These are phyloP conservation scores for Pipistrellus pipistrellus DNA, from an alignment of 2,797 vertebrate species.

Conservation along the genomic window DNA sequence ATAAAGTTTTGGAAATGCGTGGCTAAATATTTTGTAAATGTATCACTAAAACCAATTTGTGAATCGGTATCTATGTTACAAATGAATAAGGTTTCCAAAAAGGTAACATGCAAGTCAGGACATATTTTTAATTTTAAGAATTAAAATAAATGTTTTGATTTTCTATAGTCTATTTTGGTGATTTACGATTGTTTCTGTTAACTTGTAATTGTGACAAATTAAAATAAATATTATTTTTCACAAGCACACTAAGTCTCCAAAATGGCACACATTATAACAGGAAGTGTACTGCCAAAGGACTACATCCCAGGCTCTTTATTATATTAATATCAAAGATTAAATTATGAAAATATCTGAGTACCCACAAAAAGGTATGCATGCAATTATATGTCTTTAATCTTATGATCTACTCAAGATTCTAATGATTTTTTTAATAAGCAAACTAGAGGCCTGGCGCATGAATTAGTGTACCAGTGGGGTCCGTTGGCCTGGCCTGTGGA, in stretches of 20 bases:
- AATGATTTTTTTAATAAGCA: conserved; percentile 42
- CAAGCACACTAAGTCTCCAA: conserved; percentile 47
- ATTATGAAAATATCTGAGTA: neutral
- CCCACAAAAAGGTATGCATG: neutral
- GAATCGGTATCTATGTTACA: conserved; percentile 6
- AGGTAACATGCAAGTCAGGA: neutral
- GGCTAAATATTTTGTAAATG: neutral
- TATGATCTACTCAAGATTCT: conserved; percentile 45
- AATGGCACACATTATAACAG: neutral
- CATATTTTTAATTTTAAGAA: conserved; percentile 53
- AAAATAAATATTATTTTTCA: conserved; percentile 63
- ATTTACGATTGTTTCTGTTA: conserved; percentile 33
- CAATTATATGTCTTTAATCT: conserved; percentile 25
- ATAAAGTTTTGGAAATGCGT: conserved; percentile 37
- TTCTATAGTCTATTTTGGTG: conserved; percentile 22
- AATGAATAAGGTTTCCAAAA: conserved; percentile 55
- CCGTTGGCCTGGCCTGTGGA: too few species aligned
- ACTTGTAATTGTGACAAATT: conserved; percentile 47
- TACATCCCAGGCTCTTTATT: neutral
- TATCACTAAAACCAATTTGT: conserved; percentile 42
- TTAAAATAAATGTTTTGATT: neutral
- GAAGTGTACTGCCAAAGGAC: neutral
- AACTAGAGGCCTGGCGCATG: neutral
- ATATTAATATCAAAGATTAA: conserved; percentile 27
- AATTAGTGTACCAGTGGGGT: too few species aligned